Conservation (phyloP, 2,113 vertebrate genomes). For the Silurus meridionalis region DNA sequence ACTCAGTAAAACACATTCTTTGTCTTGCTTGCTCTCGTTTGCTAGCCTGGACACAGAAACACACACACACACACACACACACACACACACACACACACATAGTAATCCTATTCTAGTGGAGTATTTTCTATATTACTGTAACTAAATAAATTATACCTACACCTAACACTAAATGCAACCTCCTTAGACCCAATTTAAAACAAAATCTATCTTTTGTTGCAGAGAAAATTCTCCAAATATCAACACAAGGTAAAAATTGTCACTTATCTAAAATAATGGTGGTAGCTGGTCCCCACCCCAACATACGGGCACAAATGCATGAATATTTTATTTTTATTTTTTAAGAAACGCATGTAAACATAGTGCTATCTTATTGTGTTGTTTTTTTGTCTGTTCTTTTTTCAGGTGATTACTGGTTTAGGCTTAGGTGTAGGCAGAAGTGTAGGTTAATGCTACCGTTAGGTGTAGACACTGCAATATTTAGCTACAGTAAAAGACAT, state of each 20-base stretch:
- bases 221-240: background rate
- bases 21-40: conserved; percentile 34
- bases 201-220: background rate
- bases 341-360: background rate
- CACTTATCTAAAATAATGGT: background rate
- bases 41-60: conserved; percentile 3
- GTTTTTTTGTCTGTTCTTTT: background rate
- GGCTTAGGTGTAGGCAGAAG: background rate
- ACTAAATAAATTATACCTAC: background rate
- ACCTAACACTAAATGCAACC: background rate
- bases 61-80: conserved; percentile 13
- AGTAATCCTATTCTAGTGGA: background rate
- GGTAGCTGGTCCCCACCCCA: background rate
- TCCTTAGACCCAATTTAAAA: background rate
- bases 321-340: background rate
- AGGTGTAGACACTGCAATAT: background rate
- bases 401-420: background rate
- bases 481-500: background rate
- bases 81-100: background rate
- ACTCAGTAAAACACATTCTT: conserved; percentile 46
- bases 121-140: background rate
- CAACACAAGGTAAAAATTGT: background rate
- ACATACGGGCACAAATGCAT: background rate
- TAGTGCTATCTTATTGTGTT: background rate
- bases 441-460: background rate